Percentiles rank a stretch among this genome's conserved stretches.
Conservation (phyloP, 2,797 vertebrate genomes). For the Macropodus opercularis region DNA sequence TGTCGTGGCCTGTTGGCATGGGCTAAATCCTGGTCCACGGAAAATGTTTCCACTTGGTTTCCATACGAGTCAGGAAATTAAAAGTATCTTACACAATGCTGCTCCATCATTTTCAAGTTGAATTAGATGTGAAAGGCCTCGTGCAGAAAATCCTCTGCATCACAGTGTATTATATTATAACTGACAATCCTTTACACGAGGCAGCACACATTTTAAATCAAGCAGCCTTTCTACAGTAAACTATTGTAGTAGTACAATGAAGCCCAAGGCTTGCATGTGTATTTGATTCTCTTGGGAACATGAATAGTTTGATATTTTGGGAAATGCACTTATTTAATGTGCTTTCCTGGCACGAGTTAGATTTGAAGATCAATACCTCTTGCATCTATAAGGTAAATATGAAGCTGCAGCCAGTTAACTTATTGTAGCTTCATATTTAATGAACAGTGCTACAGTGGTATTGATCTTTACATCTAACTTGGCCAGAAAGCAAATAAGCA, state of each 20-base stretch:
- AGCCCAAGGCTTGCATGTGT: no score
- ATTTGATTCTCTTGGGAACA: neutral
- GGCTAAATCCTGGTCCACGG: constrained; percentile 21
- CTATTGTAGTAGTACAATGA: neutral
- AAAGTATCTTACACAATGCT: constrained; percentile 3
- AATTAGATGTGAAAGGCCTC: neutral
- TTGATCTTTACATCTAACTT: constrained; percentile 1
- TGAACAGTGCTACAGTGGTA: neutral
- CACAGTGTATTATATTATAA: neutral
- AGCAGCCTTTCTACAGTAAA: neutral
- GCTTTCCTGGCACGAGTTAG: neutral
- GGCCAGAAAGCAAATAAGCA: constrained; percentile 10
- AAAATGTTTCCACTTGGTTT: constrained; percentile 22
- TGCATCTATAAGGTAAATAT: neutral
- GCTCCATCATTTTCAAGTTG: constrained; percentile 16
- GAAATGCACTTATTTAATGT: neutral
- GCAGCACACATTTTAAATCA: neutral
- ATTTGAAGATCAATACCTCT: neutral
- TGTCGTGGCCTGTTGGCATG: constrained; percentile 45
- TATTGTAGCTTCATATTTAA: constrained; percentile 8
- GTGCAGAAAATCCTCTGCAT: constrained; percentile 7
- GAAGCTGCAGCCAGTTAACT: neutral
- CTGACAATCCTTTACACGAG: neutral
- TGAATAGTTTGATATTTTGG: neutral
- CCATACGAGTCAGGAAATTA: constrained; percentile 31